These are phyloP conservation scores for Nomada ruficornis DNA, from an alignment of 2,888 invertebrate species.

Conservation along the genomic window DNA sequence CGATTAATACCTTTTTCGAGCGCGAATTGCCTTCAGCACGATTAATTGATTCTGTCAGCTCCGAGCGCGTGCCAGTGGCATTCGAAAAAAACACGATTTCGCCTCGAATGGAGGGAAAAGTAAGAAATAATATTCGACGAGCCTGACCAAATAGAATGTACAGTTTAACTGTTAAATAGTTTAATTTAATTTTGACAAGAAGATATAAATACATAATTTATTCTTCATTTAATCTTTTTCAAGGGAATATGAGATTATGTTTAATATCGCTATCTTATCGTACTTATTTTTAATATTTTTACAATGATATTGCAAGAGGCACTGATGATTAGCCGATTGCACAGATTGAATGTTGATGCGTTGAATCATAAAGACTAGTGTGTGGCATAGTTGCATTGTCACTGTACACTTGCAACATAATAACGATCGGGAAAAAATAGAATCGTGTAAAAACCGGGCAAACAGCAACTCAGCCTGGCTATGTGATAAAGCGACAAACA, in stretches of 20 bases:
- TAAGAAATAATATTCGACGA: neutral
- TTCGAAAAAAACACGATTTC: neutral
- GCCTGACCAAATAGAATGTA: no score
- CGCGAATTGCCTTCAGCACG: neutral
- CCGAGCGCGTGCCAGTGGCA: neutral
- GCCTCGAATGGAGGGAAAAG: neutral
- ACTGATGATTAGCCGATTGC: neutral
- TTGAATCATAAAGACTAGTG: no score
- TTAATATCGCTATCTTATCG: neutral
- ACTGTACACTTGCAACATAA: neutral
- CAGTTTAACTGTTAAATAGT: no score
- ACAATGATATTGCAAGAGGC: neutral
- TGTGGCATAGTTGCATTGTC: neutral
- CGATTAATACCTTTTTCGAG: conserved; percentile 10
- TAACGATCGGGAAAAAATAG: neutral
- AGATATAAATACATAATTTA: no score
- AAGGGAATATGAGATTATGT: no score
- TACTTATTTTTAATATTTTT: neutral
- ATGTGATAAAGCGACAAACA: neutral
- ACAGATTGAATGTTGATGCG: neutral
- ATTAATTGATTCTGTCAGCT: conserved; percentile 23
- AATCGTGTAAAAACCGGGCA: neutral
- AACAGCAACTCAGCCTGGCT: conserved; percentile 5
- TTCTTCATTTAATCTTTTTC: no score
- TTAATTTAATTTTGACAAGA: no score